These are phyloP conservation scores for Harpagoxenus sublaevis DNA, from an alignment of 2,888 invertebrate genomes.

Conservation along the genomic window DNA sequence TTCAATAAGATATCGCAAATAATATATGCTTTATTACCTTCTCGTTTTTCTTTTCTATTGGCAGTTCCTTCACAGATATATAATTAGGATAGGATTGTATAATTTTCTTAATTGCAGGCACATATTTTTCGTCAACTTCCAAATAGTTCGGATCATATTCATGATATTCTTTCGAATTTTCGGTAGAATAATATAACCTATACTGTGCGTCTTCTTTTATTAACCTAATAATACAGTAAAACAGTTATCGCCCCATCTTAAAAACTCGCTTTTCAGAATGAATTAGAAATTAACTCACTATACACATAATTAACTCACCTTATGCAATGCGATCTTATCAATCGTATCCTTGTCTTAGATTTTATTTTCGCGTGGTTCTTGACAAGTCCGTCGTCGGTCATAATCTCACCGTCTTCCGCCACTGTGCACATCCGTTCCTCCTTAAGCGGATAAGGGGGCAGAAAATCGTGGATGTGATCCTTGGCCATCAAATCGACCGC, in stretches of 20 bases:
- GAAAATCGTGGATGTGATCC: constrained; percentile 93
- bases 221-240: constrained; percentile 85
- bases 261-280: background rate
- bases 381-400: constrained; percentile 89
- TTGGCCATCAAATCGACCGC: constrained; percentile 96
- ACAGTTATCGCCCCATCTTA: background rate
- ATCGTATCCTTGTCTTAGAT: constrained; percentile 89
- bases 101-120: constrained; percentile 91
- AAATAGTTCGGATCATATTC: constrained; percentile 92
- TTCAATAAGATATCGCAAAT: background rate
- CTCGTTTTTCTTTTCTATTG: constrained; percentile 89
- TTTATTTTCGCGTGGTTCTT: constrained; percentile 90
- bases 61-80: constrained; percentile 91
- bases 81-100: constrained; percentile 93
- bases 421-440: constrained; percentile 91
- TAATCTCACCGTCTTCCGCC: constrained; percentile 91
- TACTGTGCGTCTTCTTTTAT: constrained; percentile 87
- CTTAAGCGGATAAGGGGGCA: constrained; percentile 93
- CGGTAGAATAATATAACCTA: constrained; percentile 93
- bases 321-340: constrained; percentile 86
- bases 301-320: constrained; percentile 73
- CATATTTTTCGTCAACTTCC: constrained; percentile 90
- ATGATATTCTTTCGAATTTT: constrained; percentile 95
- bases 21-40: constrained; percentile 87
- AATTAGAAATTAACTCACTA: constrained; percentile 59